Evolutionary conservation across 2,888 invertebrate species (phyloP).

Genomic region (Himalopsyche kuldschensis): DNA sequence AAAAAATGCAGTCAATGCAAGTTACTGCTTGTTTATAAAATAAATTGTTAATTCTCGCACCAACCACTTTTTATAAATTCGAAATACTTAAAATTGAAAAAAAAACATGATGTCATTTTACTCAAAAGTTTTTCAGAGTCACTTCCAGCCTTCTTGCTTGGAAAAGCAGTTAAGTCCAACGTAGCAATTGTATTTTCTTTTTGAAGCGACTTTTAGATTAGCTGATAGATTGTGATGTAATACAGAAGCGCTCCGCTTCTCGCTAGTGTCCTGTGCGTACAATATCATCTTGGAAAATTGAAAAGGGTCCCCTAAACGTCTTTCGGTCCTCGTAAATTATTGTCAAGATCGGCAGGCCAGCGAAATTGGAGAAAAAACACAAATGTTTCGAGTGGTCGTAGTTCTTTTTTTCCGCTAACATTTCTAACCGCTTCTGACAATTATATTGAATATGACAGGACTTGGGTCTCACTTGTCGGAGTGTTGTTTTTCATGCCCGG

Average conservation of each 20-base stretch:
- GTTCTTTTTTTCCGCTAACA: not conserved
- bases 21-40: too few relatives aligned
- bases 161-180: too few relatives aligned
- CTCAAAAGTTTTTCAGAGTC: too few relatives aligned
- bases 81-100: too few relatives aligned
- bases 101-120: too few relatives aligned
- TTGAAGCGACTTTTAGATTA: too few relatives aligned
- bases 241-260: not conserved
- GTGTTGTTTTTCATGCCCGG: not conserved
- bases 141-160: too few relatives aligned
- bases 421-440: not conserved
- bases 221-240: too few relatives aligned
- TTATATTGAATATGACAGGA: not conserved
- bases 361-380: not conserved
- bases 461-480: not conserved
- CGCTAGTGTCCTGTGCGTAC: not conserved
- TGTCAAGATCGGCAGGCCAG: not conserved
- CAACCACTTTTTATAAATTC: too few relatives aligned
- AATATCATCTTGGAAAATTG: not conserved
- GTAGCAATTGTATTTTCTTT: too few relatives aligned
- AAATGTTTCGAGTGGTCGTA: not conserved
- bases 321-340: not conserved
- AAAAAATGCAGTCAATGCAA: too few relatives aligned
- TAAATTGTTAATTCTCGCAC: too few relatives aligned
- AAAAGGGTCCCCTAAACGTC: not conserved